Evolutionary conservation across 2,888 invertebrate genomes (phyloP).

Genomic region (Amphipyra berbera): DNA sequence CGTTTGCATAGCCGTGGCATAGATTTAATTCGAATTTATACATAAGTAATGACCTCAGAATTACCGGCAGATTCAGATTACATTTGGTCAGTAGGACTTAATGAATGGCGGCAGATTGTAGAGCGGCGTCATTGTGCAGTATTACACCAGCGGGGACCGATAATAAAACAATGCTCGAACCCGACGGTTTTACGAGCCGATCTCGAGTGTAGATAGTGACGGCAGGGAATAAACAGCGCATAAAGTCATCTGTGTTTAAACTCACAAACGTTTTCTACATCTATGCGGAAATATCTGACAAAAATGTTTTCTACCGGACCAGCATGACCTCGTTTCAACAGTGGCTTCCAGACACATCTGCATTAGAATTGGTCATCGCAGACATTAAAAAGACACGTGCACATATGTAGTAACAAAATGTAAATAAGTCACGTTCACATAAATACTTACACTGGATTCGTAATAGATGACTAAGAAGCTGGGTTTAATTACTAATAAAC

Average conservation of each 20-base stretch:
- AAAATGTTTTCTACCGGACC: conserved; percentile 23
- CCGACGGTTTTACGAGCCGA: conserved; percentile 79
- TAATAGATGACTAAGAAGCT: conserved; percentile 19
- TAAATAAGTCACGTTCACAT: conserved; percentile 62
- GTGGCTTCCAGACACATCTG: conserved; percentile 25
- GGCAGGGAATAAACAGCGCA: conserved; percentile 77
- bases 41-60: conserved; percentile 14
- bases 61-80: conserved; percentile 52
- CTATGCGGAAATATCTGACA: conserved; percentile 20
- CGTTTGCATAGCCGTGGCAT: conserved; percentile 8
- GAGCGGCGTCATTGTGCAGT: conserved; percentile 71
- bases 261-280: conserved; percentile 43
- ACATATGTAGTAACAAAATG: conserved; percentile 50
- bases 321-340: conserved; percentile 28
- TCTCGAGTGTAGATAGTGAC: conserved; percentile 73
- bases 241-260: conserved; percentile 73
- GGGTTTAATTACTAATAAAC: conserved; percentile 21
- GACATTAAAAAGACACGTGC: conserved; percentile 61
- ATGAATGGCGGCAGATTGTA: conserved; percentile 77
- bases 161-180: conserved; percentile 79
- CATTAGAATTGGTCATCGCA: conserved; percentile 40
- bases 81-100: conserved; percentile 67
- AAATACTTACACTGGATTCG: conserved; percentile 51
- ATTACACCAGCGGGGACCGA: conserved; percentile 72
- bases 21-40: conserved; percentile 24